A percentile compares a stretch with the other conserved stretches of the same genome.
Conservation (phyloP, 2,888 invertebrate genomes). For the Drosophila dives region DNA sequence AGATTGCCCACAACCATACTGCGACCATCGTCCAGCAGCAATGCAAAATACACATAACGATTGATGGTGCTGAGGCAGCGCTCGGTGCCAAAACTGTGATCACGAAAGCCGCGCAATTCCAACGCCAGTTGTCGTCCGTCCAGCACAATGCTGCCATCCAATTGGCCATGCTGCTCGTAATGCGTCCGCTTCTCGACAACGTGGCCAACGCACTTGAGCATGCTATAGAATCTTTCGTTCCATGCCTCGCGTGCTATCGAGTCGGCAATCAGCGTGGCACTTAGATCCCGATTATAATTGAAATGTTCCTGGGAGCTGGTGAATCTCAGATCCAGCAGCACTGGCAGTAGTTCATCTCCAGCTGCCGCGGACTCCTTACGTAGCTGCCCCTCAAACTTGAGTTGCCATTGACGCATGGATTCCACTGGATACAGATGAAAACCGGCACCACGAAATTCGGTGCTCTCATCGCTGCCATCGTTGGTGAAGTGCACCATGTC, state of each 20-base stretch:
- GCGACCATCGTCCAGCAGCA: slow-evolving; percentile 89
- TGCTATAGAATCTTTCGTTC: slow-evolving; percentile 89
- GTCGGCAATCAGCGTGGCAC: slow-evolving; percentile 88
- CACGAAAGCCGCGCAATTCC: slow-evolving; percentile 89
- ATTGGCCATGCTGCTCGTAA: slow-evolving; percentile 92
- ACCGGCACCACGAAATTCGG: slow-evolving; percentile 89
- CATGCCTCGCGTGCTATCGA: slow-evolving; percentile 91
- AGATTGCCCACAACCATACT: slow-evolving; percentile 90
- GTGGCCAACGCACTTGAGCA: slow-evolving; percentile 87
- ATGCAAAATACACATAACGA: slow-evolving; percentile 91
- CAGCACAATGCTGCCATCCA: slow-evolving; percentile 87
- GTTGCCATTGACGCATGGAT: slow-evolving; percentile 91
- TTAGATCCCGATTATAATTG: slow-evolving; percentile 90
- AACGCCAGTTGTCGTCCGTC: slow-evolving; percentile 86
- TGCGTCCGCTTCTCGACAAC: slow-evolving; percentile 88
- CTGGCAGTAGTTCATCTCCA: slow-evolving; percentile 85
- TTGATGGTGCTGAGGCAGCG: slow-evolving; percentile 91
- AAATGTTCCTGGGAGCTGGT: slow-evolving; percentile 88
- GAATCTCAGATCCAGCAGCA: slow-evolving; percentile 88
- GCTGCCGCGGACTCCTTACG: slow-evolving; percentile 60
- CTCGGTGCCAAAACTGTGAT: slow-evolving; percentile 91
- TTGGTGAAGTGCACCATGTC: slow-evolving; percentile 88
- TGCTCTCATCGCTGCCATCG: slow-evolving; percentile 84
- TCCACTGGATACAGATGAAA: slow-evolving; percentile 88
- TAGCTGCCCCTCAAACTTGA: slow-evolving; percentile 90